Evolutionary conservation across 1,140 invertebrate genomes (phyloP).

Genomic region (Listronotus oregonensis): DNA sequence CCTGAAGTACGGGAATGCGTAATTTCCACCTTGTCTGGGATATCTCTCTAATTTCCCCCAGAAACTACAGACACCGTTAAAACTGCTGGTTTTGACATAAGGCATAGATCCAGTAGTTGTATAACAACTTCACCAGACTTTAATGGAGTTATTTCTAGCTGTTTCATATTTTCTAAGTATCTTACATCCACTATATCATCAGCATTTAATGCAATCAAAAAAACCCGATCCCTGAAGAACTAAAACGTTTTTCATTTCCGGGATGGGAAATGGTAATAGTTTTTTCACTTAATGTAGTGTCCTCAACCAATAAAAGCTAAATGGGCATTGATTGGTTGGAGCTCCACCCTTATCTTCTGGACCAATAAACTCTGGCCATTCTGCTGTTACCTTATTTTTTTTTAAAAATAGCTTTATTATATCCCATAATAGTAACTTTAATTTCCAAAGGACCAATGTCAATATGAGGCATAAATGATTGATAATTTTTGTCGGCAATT

Average conservation of each 20-base stretch:
- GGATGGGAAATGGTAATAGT: slow-evolving; percentile 66
- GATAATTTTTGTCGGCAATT: slow-evolving; percentile 63
- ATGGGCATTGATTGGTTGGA: slow-evolving; percentile 60
- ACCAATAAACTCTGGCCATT: slow-evolving; percentile 63
- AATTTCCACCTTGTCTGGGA: slow-evolving; percentile 73
- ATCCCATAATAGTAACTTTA: slow-evolving; percentile 66
- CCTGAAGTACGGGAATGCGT: slow-evolving; percentile 58
- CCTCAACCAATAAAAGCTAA: slow-evolving; percentile 64
- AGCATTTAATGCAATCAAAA: slow-evolving; percentile 67
- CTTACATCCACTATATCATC: slow-evolving; percentile 66
- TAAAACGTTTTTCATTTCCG: slow-evolving; percentile 61
- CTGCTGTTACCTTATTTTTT: slow-evolving; percentile 59
- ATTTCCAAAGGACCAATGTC: slow-evolving; percentile 65
- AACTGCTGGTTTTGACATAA: slow-evolving; percentile 63
- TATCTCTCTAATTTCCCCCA: slow-evolving; percentile 67
- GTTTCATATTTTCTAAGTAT: slow-evolving; percentile 64
- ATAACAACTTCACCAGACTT: slow-evolving; percentile 68
- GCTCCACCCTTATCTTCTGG: slow-evolving; percentile 60
- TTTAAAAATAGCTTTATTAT: slow-evolving; percentile 62
- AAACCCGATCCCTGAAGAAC: slow-evolving; percentile 73
- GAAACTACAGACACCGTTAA: slow-evolving; percentile 68
- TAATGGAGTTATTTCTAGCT: slow-evolving; percentile 67
- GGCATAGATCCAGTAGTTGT: slow-evolving; percentile 73
- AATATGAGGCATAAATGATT: slow-evolving; percentile 64
- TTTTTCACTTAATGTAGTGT: slow-evolving; percentile 63